Base-by-base conservation (phyloP, 2,797 vertebrate genomes). In the Macrochelys suwanniensis region DNA sequence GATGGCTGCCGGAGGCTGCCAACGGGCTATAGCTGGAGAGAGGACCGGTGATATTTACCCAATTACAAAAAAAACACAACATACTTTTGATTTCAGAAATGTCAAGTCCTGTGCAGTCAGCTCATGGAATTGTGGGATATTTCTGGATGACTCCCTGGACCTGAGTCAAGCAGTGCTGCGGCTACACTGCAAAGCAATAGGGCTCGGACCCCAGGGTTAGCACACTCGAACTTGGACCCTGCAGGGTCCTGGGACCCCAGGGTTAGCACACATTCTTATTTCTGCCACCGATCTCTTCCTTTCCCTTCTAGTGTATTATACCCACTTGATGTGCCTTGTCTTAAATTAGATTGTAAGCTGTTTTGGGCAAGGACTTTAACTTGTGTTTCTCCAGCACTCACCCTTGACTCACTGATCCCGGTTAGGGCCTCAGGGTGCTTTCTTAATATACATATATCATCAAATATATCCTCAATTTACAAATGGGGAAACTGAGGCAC, bases 341-440 rank as follows among this genome's bases (percentile, higher is more conserved):
- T 16, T 78, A 51, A 51, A 6, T 19, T 50, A n/a, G 78, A 9
- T 56, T 54, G 10, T 61, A 4, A 19, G 2, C 0, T 1, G 17
- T 7, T 37, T 84, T 76, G 45, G n/a, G 50, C 78, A 78, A 13
- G 50, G 45, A 59, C 56, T 80, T 79, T 0, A 37, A 33, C 33
- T 42, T 0, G 1, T 31, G 2, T 4, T 7, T 57, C 3, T 84
- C 5, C 2, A 57, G 47, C 33, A 10, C 0, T 56, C 9, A 6
- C 71, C 42, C 31, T 37, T 1, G 59, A 65, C 31, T 65, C 19
- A 11, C 6, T n/a, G 33, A 37, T n/a, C 9, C 65, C 1, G 8
- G 5, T 11, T 68, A n/a, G n/a, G n/a, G 19, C 9, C 33, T n/a
- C 61, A n/a, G 16, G n/a, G 17, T 17, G 59, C 17, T 68, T 68